Conservation (phyloP, 30 jellyfish, hydroid and myxozoan genomes). For the Cassiopea xamachana region DNA sequence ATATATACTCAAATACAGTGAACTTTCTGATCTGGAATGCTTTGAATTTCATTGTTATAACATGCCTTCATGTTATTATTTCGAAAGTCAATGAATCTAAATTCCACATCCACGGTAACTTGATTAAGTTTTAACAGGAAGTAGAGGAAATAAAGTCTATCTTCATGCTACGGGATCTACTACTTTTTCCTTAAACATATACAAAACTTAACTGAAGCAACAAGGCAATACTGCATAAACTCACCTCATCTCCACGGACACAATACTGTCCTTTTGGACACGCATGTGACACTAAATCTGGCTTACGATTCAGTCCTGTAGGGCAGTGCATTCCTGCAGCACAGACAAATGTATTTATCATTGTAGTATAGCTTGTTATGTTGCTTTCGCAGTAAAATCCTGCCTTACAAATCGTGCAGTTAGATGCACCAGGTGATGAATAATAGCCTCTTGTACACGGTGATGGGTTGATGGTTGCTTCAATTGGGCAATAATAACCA, state of each 20-base stretch:
- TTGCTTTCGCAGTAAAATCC: slow-evolving; percentile 92
- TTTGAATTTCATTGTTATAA: too few species aligned
- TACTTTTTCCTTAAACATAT: too few species aligned
- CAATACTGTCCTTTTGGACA: slow-evolving; percentile 93
- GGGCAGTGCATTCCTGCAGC: slow-evolving; percentile 99
- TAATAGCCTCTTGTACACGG: slow-evolving; percentile 84
- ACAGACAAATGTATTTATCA: slow-evolving; percentile 80
- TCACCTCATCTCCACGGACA: slow-evolving; percentile 93
- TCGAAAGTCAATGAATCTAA: too few species aligned
- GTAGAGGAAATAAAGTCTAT: too few species aligned
- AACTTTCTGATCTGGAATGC: too few species aligned
- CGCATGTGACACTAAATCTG: slow-evolving; percentile 76
- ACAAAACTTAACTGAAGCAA: background rate
- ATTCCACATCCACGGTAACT: too few species aligned
- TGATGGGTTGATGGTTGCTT: slow-evolving; percentile 84
- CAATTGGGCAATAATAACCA: slow-evolving; percentile 89
- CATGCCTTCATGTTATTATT: too few species aligned
- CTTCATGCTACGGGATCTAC: too few species aligned
- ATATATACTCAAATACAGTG: too few species aligned
- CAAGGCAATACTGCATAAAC: background rate
- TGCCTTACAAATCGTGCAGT: slow-evolving; percentile 79
- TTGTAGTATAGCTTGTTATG: slow-evolving; percentile 73
- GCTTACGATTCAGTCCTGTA: slow-evolving; percentile 82
- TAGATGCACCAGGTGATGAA: slow-evolving; percentile 86
- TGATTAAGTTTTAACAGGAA: too few species aligned